Conservation (phyloP, 2,888 invertebrate genomes). For the Tetragonula carbonaria region DNA sequence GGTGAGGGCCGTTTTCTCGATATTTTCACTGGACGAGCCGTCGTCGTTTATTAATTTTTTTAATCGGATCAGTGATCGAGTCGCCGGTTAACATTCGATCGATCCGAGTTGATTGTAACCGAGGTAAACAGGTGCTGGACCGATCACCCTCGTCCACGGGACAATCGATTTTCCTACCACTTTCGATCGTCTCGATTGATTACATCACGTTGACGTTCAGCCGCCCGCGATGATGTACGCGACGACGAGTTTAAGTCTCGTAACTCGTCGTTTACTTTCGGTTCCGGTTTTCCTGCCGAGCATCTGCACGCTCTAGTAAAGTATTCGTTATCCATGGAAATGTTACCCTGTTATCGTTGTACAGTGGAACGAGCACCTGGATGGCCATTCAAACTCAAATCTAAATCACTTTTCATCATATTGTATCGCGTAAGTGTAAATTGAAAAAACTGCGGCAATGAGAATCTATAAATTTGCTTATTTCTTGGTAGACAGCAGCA, state of each 20-base stretch:
- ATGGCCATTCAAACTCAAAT: conserved; percentile 2
- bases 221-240: conserved; percentile 50
- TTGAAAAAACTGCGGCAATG: neutral
- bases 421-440: neutral
- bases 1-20: neutral
- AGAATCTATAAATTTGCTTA: neutral
- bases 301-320: conserved; percentile 57
- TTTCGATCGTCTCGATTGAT: conserved; percentile 62
- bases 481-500: too few relatives aligned
- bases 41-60: neutral
- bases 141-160: conserved; percentile 52
- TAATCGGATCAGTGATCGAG: conserved; percentile 23
- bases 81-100: conserved; percentile 34
- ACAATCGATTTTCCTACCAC: conserved; percentile 69
- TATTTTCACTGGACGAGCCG: neutral
- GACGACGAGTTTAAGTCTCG: conserved; percentile 30
- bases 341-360: neutral
- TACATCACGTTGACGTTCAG: conserved; percentile 43
- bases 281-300: conserved; percentile 27
- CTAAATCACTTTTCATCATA: neutral
- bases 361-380: conserved; percentile 43
- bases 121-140: conserved; percentile 60
- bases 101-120: conserved; percentile 37
- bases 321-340: conserved; percentile 5
- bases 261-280: conserved; percentile 56